A percentile compares a stretch with the other conserved stretches of the same genome.
Conservation (phyloP, 2,888 invertebrate species). For the Acleris laterana region DNA sequence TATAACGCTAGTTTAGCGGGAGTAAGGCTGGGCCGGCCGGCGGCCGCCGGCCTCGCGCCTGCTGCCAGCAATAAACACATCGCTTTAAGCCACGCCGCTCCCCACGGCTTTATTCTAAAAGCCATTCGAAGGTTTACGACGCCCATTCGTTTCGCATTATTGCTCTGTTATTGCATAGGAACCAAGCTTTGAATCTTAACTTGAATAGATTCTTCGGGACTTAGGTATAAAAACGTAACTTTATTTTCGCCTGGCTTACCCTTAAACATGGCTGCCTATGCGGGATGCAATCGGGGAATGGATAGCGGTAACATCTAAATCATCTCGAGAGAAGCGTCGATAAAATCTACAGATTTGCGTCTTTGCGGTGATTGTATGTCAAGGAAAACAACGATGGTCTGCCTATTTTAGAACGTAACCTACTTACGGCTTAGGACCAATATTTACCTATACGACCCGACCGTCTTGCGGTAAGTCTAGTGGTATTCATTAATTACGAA, state of each 20-base stretch:
- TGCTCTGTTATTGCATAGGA: constrained; percentile 63
- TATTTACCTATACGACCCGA: no score
- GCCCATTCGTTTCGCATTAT: constrained; percentile 69
- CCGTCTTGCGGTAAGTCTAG: no score
- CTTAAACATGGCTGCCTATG: no score
- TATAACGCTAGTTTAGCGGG: constrained; percentile 39
- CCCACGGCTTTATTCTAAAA: constrained; percentile 66
- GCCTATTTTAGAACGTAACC: no score
- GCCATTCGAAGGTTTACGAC: constrained; percentile 66
- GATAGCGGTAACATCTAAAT: no score
- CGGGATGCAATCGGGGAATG: no score
- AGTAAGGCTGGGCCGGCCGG: constrained; percentile 2
- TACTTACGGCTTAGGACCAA: no score
- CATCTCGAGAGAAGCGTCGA: no score
- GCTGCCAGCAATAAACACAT: constrained; percentile 59
- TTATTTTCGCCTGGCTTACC: not conserved
- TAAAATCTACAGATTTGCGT: no score
- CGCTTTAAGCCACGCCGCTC: constrained; percentile 62
- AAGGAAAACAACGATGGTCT: no score
- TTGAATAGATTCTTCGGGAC: constrained; percentile 34
- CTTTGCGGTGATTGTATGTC: no score
- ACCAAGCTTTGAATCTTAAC: constrained; percentile 60
- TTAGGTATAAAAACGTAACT: not conserved
- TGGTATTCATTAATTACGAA: no score
- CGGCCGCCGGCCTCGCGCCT: constrained; percentile 41